These are phyloP conservation scores for Dipodomys spectabilis DNA, from an alignment of 2,113 vertebrate genomes.

Conservation along the genomic window DNA sequence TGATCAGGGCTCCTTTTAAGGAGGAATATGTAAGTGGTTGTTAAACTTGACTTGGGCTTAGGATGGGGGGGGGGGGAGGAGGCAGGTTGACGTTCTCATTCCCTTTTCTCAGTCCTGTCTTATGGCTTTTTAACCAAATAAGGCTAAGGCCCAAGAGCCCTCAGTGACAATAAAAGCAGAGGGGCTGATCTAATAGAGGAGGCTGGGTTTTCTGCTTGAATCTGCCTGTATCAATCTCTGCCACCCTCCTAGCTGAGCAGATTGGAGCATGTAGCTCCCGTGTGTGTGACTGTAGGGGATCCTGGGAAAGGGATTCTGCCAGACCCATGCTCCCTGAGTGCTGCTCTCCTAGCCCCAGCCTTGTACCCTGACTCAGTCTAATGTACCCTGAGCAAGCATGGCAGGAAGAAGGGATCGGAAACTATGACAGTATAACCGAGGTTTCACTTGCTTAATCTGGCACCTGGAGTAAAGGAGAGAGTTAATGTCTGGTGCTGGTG, in stretches of 20 bases:
- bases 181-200: constrained; percentile 22
- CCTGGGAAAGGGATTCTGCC: neutral
- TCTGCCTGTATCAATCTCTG: neutral
- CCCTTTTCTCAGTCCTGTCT: constrained; percentile 32
- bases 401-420: neutral
- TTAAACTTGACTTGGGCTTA: constrained; percentile 42
- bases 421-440: neutral
- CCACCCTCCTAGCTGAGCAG: neutral
- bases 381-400: fast-evolving
- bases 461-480: neutral
- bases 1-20: constrained; percentile 63
- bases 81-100: neutral
- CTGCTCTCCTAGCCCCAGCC: neutral
- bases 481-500: no score
- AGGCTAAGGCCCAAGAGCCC: constrained; percentile 28
- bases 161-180: constrained; percentile 16
- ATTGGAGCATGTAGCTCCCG: neutral
- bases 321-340: neutral
- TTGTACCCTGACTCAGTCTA: neutral
- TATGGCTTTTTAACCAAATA: constrained; percentile 67
- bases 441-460: neutral
- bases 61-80: neutral
- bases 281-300: neutral
- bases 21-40: constrained; percentile 53
- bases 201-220: neutral